Evolutionary conservation across 2,888 invertebrate species (phyloP).

Genomic region (Nomada flava): DNA sequence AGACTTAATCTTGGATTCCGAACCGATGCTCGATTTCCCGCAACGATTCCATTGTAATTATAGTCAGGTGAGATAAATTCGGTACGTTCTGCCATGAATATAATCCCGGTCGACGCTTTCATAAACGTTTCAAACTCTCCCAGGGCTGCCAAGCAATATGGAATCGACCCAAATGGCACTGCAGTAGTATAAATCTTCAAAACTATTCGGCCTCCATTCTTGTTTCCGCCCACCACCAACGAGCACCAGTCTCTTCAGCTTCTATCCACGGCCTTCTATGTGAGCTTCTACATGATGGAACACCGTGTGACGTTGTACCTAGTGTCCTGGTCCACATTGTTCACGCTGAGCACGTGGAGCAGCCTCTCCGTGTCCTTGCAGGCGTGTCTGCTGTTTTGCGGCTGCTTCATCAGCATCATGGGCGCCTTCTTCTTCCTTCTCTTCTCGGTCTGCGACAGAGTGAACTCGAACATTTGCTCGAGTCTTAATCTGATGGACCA

Average conservation of each 20-base stretch:
- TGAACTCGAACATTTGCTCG: slow-evolving; percentile 80
- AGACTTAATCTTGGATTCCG: not conserved
- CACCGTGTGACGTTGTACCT: slow-evolving; percentile 82
- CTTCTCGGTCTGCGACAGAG: slow-evolving; percentile 75
- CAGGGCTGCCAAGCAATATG: not conserved
- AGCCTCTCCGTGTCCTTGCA: slow-evolving; percentile 82
- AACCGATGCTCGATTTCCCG: slow-evolving; percentile 14
- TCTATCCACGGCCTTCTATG: slow-evolving; percentile 20
- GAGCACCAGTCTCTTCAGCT: slow-evolving; percentile 20
- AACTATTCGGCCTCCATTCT: not conserved
- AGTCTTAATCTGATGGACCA: slow-evolving; percentile 79
- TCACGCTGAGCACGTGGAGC: slow-evolving; percentile 82
- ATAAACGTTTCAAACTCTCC: not conserved
- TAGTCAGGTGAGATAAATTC: no score
- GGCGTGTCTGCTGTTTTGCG: slow-evolving; percentile 71
- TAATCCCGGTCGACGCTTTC: not conserved
- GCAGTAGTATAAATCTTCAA: not conserved
- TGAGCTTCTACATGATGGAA: slow-evolving; percentile 79
- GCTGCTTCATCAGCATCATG: slow-evolving; percentile 75
- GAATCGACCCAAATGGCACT: not conserved
- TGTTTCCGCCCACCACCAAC: not conserved
- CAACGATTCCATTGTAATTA: not conserved
- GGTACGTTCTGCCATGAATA: not conserved
- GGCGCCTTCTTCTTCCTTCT: slow-evolving; percentile 74
- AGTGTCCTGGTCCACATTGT: slow-evolving; percentile 83